Evolutionary conservation across 2,888 invertebrate species (phyloP).

Genomic region (Calliopum simillimum): DNA sequence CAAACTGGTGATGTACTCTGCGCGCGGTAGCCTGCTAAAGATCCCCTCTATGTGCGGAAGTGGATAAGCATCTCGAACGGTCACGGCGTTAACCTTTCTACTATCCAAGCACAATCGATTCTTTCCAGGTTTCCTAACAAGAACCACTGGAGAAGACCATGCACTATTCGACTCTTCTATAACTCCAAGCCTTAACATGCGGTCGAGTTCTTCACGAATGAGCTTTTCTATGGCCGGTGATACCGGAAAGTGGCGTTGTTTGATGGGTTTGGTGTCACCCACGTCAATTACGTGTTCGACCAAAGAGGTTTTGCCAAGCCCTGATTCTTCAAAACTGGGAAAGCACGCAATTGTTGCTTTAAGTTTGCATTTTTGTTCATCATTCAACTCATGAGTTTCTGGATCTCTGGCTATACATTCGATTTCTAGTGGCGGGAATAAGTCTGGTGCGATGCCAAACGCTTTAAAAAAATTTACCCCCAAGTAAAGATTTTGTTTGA

Average conservation of each 20-base stretch:
- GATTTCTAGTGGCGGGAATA: constrained; percentile 35
- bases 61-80: constrained; percentile 42
- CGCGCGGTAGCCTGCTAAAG: constrained; percentile 17
- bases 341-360: constrained; percentile 10
- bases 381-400: not conserved
- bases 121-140: constrained; percentile 47
- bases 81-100: too few relatives aligned
- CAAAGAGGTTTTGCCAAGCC: constrained; percentile 36
- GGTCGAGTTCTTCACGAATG: constrained; percentile 49
- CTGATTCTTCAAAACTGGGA: constrained; percentile 25
- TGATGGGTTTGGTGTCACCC: constrained; percentile 35
- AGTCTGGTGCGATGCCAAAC: not conserved
- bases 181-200: constrained; percentile 51
- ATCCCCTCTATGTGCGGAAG: constrained; percentile 29
- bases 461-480: constrained; percentile 38
- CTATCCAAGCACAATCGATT: constrained; percentile 51
- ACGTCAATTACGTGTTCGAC: constrained; percentile 36
- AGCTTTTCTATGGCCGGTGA: constrained; percentile 40
- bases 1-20: constrained; percentile 28
- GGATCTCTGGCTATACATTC: too few relatives aligned
- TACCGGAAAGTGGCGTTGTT: constrained; percentile 38
- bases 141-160: constrained; percentile 52
- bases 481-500: constrained; percentile 37
- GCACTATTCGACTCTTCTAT: constrained; percentile 51
- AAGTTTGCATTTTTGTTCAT: not conserved